These are phyloP conservation scores for Ypsolopha scabrella DNA, from an alignment of 2,888 invertebrate genomes.

Conservation along the genomic window DNA sequence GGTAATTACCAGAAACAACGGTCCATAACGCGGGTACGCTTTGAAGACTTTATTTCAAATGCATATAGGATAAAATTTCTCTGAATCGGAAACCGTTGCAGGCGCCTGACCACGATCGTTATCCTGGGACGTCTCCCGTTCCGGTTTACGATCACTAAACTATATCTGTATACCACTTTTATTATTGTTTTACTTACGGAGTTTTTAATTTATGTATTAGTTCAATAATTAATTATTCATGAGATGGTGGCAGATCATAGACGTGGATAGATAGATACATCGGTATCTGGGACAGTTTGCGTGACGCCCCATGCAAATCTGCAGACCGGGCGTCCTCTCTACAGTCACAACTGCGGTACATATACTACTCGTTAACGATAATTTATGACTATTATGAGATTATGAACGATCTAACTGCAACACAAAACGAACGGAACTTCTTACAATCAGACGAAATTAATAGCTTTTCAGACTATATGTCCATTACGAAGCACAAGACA, in stretches of 20 bases:
- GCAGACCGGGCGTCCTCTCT: slow-evolving; percentile 18
- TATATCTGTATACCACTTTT: no score
- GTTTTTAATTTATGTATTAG: no score
- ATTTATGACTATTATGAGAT: background rate
- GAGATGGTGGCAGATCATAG: no score
- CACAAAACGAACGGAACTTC: background rate
- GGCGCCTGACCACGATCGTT: slow-evolving; percentile 18
- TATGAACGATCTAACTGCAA: background rate
- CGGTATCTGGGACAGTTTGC: slow-evolving; percentile 34
- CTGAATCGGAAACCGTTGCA: slow-evolving; percentile 20
- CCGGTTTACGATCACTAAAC: background rate
- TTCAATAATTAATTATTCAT: no score
- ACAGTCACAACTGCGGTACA: slow-evolving; percentile 1
- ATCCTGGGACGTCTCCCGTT: slow-evolving; percentile 40
- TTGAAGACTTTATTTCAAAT: background rate
- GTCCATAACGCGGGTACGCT: background rate
- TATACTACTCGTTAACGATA: background rate
- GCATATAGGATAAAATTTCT: background rate
- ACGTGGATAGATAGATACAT: slow-evolving; percentile 6
- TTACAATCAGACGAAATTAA: background rate
- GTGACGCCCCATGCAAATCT: slow-evolving; percentile 23
- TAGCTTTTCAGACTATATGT: background rate
- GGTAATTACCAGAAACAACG: slow-evolving; percentile 12
- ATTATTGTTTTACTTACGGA: no score
- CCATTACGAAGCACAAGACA: background rate